Percentiles rank a stretch among this genome's conserved stretches.
phyloP scores from a whole-genome alignment of 2,797 vertebrate species.

The Alca torda region DNA sequence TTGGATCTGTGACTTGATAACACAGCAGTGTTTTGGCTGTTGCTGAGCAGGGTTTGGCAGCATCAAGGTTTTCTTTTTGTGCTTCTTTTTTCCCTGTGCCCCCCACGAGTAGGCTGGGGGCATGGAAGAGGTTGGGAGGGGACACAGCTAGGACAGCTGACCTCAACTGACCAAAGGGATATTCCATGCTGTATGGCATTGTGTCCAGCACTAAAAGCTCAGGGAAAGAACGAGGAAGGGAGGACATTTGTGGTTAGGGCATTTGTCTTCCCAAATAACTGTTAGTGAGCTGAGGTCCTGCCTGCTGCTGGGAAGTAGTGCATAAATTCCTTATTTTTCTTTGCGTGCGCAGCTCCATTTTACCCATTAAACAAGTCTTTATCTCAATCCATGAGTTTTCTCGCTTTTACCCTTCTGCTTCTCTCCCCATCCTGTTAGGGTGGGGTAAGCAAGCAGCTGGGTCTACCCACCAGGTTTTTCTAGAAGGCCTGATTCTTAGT shows the following conservation, averaged over 20 bases:
- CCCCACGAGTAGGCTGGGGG: accelerated
- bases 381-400: background rate
- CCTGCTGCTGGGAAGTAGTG: background rate
- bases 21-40: background rate
- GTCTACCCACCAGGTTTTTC: background rate
- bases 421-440: background rate
- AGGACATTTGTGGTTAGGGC: accelerated
- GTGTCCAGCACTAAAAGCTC: background rate
- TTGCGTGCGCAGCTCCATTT: background rate
- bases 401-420: background rate
- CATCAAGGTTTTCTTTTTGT: background rate
- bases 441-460: background rate
- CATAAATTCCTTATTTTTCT: background rate
- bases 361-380: background rate
- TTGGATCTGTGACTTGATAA: background rate
- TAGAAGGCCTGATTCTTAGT: background rate
- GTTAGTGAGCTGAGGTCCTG: accelerated
- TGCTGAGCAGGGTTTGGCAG: background rate
- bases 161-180: background rate
- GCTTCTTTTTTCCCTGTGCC: background rate
- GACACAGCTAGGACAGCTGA: background rate
- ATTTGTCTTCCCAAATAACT: background rate
- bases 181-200: accelerated
- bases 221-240: background rate
- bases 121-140: background rate